These are phyloP conservation scores for Catamblyrhynchus diadema DNA, from an alignment of 2,797 vertebrate species.

Conservation along the genomic window DNA sequence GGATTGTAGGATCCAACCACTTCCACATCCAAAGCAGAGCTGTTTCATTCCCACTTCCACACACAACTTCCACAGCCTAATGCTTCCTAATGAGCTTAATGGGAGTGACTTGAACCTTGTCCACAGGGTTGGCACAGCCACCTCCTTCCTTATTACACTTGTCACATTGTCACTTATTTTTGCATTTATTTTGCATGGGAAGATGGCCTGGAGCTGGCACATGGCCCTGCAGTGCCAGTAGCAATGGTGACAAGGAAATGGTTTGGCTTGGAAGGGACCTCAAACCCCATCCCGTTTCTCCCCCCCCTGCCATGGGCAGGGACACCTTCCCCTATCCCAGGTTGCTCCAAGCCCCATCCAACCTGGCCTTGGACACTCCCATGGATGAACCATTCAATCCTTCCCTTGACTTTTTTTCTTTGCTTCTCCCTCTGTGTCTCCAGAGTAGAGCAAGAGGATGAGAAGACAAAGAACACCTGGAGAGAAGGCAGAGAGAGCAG, in stretches of 20 bases:
- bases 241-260: neutral
- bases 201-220: neutral
- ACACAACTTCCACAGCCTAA: too few relatives aligned
- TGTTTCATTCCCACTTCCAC: neutral
- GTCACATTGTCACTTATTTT: neutral
- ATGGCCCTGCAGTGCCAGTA: neutral
- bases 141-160: neutral
- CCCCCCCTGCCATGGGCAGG: fast-evolving
- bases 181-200: neutral
- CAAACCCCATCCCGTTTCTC: neutral
- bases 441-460: neutral
- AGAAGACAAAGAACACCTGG: neutral
- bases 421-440: neutral
- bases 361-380: neutral
- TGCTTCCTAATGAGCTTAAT: neutral
- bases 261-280: neutral
- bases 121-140: fast-evolving
- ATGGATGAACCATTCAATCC: neutral
- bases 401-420: neutral
- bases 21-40: neutral
- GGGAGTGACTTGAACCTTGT: neutral
- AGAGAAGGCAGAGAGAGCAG: neutral
- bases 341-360: neutral
- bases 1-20: neutral
- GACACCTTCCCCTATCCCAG: neutral